phyloP scores from a whole-genome alignment of 2,113 vertebrate species.

The Apus apus region DNA sequence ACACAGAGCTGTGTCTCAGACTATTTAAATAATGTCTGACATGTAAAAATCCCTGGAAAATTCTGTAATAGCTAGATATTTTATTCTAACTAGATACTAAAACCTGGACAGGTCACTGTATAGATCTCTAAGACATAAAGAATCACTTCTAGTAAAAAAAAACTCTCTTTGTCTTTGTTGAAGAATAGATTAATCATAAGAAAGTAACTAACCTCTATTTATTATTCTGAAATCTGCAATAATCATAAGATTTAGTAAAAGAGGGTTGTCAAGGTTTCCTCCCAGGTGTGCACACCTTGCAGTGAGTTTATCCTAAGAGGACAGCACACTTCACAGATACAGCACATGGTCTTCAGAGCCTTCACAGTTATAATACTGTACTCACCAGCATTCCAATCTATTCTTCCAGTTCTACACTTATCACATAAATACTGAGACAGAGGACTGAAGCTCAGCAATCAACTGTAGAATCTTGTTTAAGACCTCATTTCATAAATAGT shows the following conservation, averaged over 20 bases:
- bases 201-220: neutral
- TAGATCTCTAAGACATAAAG: neutral
- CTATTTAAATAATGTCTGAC: conserved; percentile 1
- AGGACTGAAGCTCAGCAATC: neutral
- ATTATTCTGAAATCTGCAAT: neutral
- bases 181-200: neutral
- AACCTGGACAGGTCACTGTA: neutral
- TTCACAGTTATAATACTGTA: neutral
- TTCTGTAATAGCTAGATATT: neutral
- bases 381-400: fast-evolving
- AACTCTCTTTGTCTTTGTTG: neutral
- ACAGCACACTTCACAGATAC: neutral
- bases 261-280: neutral
- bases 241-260: neutral
- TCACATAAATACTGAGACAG: neutral
- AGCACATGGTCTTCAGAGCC: neutral
- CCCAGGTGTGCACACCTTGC: neutral
- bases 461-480: neutral
- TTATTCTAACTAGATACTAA: neutral
- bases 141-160: neutral
- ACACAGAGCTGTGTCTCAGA: neutral
- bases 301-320: neutral
- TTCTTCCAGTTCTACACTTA: neutral
- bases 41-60: neutral
- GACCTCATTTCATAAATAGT: neutral